Evolutionary conservation across 2,888 invertebrate species (phyloP).

Genomic region (Chalcis sispes): DNA sequence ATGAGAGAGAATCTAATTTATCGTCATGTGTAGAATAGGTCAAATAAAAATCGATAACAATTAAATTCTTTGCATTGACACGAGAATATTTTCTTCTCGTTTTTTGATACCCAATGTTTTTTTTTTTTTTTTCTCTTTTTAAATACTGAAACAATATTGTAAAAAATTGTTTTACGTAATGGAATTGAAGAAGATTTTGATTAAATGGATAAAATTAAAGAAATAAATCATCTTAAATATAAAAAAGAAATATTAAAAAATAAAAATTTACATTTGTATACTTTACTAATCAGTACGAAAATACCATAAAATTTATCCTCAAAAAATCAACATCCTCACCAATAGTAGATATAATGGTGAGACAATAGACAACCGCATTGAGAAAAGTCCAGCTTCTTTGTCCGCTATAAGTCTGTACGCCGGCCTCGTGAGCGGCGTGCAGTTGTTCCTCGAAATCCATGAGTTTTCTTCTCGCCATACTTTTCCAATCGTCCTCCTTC

Average conservation of each 20-base stretch:
- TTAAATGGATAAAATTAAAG: too few relatives aligned
- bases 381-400: constrained; percentile 92
- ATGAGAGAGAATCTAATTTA: background rate
- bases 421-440: constrained; percentile 89
- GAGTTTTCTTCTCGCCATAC: constrained; percentile 87
- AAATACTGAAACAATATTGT: too few relatives aligned
- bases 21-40: background rate
- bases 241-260: background rate
- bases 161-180: too few relatives aligned
- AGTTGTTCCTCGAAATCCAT: constrained; percentile 92
- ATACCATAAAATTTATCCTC: background rate
- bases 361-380: constrained; percentile 90
- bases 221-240: background rate
- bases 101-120: constrained; percentile 8
- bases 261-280: background rate
- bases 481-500: constrained; percentile 93
- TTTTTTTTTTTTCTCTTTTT: too few relatives aligned
- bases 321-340: constrained; percentile 80
- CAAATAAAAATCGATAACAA: constrained; percentile 26
- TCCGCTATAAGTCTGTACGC: constrained; percentile 89
- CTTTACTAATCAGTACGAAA: background rate
- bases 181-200: too few relatives aligned
- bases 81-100: too few relatives aligned
- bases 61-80: constrained; percentile 25
- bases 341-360: constrained; percentile 92